Evolutionary conservation across 2,888 invertebrate genomes (phyloP), one percentile per base, ranked within the genome.

Genomic region (Philopedon plagiatum): DNA sequence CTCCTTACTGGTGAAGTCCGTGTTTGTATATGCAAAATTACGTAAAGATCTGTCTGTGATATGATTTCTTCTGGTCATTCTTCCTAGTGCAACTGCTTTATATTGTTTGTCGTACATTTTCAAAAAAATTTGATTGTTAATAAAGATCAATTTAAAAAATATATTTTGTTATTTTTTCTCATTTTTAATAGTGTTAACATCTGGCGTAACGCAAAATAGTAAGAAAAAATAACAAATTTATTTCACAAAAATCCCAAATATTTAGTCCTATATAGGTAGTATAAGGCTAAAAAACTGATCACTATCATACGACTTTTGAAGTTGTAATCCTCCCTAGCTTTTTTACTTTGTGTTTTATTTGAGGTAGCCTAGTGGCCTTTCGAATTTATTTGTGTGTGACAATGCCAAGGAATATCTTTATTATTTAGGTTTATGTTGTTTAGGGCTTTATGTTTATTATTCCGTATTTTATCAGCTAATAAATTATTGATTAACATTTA

Each of bases 401-500:
- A 58, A 71, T 66, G 66, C 66, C 71, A 66, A 71, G 71, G 65
- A 71, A 61, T 64, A 71, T 71, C 65, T 71, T 65, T 63, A 60
- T 63, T 71, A 65, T 71, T 71, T 71, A 51, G 58, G 46, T 65
- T 65, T 57, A 51, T 64, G 65, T 65, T 65, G 58, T 60, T 64
- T 60, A 71, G 65, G 66, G 71, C 71, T 71, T 71, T 71, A 49
- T 67, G 65, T 71, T 71, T 71, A 70, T 54, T 23, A 68, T 44
- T 70, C 54, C 63, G 69, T 69, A 70, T 70, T 70, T 63, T 70
- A 70, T 70, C 65, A 71, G 64, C 71, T 71, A 63, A 71, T 71
- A 71, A 71, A 71, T 70, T 63, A 70, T 70, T 70, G 51, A 63
- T 63, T 63, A 63, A 63, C 51, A 29, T n/a, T 29, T 29, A 0